phyloP scores from a whole-genome alignment of 35 echinoderm and acorn worm genomes.

The Patiria miniata region DNA sequence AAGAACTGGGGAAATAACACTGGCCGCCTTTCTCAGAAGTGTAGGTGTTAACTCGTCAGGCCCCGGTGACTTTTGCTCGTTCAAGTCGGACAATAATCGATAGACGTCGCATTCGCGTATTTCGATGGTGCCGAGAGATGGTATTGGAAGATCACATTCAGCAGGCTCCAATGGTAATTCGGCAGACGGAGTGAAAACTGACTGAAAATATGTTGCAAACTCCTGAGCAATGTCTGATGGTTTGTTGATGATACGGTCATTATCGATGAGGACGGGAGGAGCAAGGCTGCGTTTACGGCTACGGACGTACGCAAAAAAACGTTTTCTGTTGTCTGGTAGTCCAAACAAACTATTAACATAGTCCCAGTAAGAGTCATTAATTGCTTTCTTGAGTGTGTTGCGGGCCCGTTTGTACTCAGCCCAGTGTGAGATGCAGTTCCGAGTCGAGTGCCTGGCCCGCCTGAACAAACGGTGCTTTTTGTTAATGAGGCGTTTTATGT shows the following conservation, averaged over 20 bases:
- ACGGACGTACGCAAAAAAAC: slow-evolving; percentile 38
- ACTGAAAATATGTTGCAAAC: slow-evolving; percentile 31
- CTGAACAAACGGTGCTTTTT: slow-evolving; percentile 30
- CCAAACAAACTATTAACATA: slow-evolving; percentile 32
- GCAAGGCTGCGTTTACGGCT: not conserved
- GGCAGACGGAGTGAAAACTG: slow-evolving; percentile 15
- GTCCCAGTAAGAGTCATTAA: slow-evolving; percentile 16
- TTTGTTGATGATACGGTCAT: slow-evolving; percentile 28
- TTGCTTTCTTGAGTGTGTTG: slow-evolving; percentile 15
- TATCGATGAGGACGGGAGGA: slow-evolving; percentile 23
- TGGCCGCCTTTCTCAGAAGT: not conserved
- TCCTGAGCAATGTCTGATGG: slow-evolving; percentile 22
- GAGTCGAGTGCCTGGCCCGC: not conserved
- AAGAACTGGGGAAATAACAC: not conserved
- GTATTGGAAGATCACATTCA: slow-evolving; percentile 12
- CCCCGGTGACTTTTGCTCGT: slow-evolving; percentile 17
- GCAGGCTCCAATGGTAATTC: not conserved
- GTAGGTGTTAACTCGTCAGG: slow-evolving; percentile 30
- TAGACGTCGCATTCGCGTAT: not conserved
- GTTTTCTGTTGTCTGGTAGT: slow-evolving; percentile 29
- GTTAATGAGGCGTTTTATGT: not conserved
- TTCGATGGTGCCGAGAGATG: not conserved
- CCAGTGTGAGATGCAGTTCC: slow-evolving; percentile 17
- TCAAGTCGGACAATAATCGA: not conserved
- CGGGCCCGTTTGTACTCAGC: not conserved